Evolutionary conservation across 1,140 invertebrate species (phyloP), one percentile per base, ranked within the genome.

Genomic region (Prorops nasuta): DNA sequence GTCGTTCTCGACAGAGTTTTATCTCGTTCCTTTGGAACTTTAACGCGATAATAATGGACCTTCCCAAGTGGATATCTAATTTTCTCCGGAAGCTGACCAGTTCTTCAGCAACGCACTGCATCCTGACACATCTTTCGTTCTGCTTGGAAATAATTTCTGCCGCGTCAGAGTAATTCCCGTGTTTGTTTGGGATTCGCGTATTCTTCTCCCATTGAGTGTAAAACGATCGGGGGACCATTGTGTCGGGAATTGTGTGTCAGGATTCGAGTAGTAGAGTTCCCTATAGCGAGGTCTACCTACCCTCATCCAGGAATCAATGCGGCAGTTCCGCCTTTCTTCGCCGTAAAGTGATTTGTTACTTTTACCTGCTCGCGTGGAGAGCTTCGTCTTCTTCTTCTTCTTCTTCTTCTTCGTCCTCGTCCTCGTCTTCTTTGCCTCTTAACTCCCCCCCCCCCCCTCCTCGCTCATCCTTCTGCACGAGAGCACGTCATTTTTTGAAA

Each of bases 261-360:
- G 35, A 41, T 42, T 38, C 54, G 6, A 28, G 53, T 60, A 48
- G 49, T 60, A 45, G 52, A 57, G 42, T 56, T 47, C 50, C 49
- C 53, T 47, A 40, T 43, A 16, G 41, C 9, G 10, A n/a, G 14
- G 12, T 16, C 28, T 43, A 42, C 46, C 48, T 43, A 44, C 37
- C 36, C 54, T 51, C 53, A 49, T 60, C 60, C 60, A 41, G 56
- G 53, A 52, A 60, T 28, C 24, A 28, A 28, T 12, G n/a, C n/a
- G n/a, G n/a, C n/a, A n/a, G 52, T 22, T 56, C 42, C 49, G 37
- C 47, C 49, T 49, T 22, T 31, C 44, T 36, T 56, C 53, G 53
- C 55, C 51, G 44, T 45, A 59, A 55, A 60, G 42, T 60, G 57
- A 60, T 60, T 60, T 60, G 58, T 60, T 60, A 59, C 51, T 41